A percentile compares a stretch with the other conserved stretches of the same genome.
These are phyloP conservation scores for Mellivora capensis DNA, from an alignment of 2,113 vertebrate genomes.

Conservation along the genomic window DNA sequence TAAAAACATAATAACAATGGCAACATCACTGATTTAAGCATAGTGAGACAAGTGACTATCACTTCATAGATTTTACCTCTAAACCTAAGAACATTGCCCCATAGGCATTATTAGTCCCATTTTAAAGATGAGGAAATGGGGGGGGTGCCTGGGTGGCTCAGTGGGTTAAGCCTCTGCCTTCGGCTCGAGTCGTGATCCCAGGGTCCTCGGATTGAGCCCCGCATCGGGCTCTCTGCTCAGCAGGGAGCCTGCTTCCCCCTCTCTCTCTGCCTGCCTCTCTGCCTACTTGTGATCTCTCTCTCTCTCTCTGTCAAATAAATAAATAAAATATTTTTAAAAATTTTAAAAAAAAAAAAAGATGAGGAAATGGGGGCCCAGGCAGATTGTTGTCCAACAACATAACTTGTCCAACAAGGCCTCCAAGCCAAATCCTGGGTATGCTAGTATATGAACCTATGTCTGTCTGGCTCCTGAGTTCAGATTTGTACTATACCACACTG, in stretches of 20 bases:
- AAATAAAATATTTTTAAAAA: too few relatives aligned
- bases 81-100: neutral
- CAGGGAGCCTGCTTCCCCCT: too few relatives aligned
- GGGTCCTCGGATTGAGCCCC: too few relatives aligned
- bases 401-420: neutral
- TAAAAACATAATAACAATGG: neutral
- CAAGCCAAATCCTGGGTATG: neutral
- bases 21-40: neutral
- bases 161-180: too few relatives aligned
- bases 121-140: neutral
- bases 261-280: too few relatives aligned
- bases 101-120: neutral
- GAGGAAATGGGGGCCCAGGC: neutral
- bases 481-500: neutral
- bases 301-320: too few relatives aligned
- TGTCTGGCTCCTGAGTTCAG: neutral
- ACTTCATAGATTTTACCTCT: neutral
- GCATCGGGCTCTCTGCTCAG: too few relatives aligned
- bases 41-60: neutral
- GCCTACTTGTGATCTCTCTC: too few relatives aligned
- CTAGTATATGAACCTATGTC: neutral
- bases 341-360: too few relatives aligned
- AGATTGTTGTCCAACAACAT: neutral
- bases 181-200: too few relatives aligned
- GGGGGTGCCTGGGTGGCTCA: too few relatives aligned